Evolutionary conservation across 1,140 invertebrate genomes (phyloP), one percentile per base, ranked within the genome.

Genomic region (Solenopsis invicta): DNA sequence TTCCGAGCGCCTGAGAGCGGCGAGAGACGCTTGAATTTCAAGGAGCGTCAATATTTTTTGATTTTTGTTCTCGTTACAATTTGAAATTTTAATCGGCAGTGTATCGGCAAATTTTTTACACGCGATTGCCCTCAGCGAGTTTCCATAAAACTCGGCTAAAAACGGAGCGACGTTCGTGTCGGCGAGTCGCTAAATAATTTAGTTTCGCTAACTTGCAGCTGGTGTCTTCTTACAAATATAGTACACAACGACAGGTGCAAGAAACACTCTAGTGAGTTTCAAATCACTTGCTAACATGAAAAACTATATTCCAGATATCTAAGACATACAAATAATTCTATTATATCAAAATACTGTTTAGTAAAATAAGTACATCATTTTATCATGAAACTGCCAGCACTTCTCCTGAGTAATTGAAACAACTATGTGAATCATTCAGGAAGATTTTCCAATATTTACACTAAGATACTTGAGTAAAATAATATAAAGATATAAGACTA

Each of bases 171-270:
- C 61, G 5, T 52, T 24, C n/a, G 9, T n/a, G 21, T 29, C 6
- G 45, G 45, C 2, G 13, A 50, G 8, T 8, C n/a, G 61, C 29
- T 78, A 66, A 64, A 78, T 64, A 50, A 50, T 80, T 66, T 67
- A 80, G 10, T 5, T 67, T 13, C 12, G 21, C 45, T 41, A 80
- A 66, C 61, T 67, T 54, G 48, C 48, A 52, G 45, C 45, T 61
- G 24, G 16, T 21, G 16, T 21, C 18, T 41, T 52, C 29, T 21
- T 21, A 50, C 21, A 66, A 66, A 64, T 50, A 50, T 34, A 66
- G 64, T 37, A 34, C 24, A 34, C 24, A 12, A 61, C 37, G 9
- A 4, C 45, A 24, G 10, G 12, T 6, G 37, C 41, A 45, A 13
- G 12, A 21, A 45, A 34, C n/a, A 9, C 16, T 54, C 10, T 54